Evolutionary conservation across 2,113 vertebrate genomes (phyloP).

Genomic region (Prolemur simus): DNA sequence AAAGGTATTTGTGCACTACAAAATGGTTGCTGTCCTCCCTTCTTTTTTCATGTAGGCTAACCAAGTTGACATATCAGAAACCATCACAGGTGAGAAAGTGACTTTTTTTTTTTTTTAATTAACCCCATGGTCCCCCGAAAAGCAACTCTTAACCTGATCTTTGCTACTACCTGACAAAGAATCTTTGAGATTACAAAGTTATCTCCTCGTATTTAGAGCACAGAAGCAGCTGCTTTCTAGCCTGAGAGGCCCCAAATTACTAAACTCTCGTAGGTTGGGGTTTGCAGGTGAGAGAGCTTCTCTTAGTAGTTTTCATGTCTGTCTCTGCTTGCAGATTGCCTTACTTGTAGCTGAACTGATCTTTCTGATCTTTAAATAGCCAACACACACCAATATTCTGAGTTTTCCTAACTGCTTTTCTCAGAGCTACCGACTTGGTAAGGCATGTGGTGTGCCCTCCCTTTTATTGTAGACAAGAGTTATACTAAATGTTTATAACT

Average conservation of each 20-base stretch:
- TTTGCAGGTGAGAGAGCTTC: background rate
- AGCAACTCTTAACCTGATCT: background rate
- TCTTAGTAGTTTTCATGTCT: background rate
- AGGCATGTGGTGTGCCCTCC: background rate
- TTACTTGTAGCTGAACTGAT: background rate
- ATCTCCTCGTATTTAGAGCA: background rate
- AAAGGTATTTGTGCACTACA: background rate
- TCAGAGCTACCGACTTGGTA: background rate
- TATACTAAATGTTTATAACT: background rate
- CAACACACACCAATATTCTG: background rate
- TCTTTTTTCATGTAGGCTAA: background rate
- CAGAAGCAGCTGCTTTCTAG: background rate
- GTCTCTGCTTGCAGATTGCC: background rate
- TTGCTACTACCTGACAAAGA: background rate
- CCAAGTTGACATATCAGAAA: background rate
- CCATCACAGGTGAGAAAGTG: background rate
- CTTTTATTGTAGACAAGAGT: background rate
- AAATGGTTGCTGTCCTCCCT: background rate
- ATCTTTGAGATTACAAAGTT: background rate
- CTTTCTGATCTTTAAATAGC: slow-evolving; percentile 11
- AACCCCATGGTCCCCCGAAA: background rate
- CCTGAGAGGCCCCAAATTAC: background rate
- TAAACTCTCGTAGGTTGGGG: background rate
- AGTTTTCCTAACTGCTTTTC: slow-evolving; percentile 37
- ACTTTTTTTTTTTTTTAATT: too few species aligned